Conservation (phyloP, 1,140 invertebrate species). For the Drosophila willistoni region DNA sequence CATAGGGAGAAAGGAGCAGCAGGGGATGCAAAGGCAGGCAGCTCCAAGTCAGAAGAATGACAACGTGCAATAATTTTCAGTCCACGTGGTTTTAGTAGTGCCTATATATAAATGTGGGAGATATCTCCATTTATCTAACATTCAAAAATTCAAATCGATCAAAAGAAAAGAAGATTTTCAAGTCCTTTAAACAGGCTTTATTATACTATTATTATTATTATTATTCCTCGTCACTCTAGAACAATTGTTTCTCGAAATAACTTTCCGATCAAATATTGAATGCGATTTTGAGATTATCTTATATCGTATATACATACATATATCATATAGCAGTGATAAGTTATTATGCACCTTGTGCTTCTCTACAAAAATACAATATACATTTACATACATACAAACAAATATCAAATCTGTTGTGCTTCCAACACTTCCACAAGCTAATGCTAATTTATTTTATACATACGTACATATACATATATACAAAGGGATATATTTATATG, state of each 20-base stretch:
- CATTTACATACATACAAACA: background rate
- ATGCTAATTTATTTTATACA: conserved; percentile 18
- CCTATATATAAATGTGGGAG: conserved; percentile 29
- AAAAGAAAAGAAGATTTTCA: background rate
- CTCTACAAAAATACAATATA: conserved; percentile 9
- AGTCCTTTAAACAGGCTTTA: background rate
- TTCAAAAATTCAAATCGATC: background rate
- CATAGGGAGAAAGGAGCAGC: too few species aligned
- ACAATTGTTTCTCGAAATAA: conserved; percentile 5
- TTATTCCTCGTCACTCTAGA: background rate
- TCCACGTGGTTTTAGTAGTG: conserved; percentile 58
- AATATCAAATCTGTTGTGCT: conserved; percentile 46
- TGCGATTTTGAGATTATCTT: conserved; percentile 4
- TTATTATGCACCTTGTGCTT: conserved; percentile 28
- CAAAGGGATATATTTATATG: too few species aligned
- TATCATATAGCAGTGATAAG: conserved; percentile 26
- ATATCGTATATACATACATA: background rate
- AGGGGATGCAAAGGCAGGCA: background rate
- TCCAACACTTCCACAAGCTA: conserved; percentile 53
- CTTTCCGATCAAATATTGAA: background rate
- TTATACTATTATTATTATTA: too few species aligned
- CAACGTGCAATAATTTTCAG: conserved; percentile 57
- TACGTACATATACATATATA: conserved; percentile 18
- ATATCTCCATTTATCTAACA: background rate
- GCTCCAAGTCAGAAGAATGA: conserved; percentile 32